Percentiles rank a stretch among this genome's conserved stretches.
Evolutionary conservation across 2,888 invertebrate genomes (phyloP).

Genomic region (Agyllia agylla): DNA sequence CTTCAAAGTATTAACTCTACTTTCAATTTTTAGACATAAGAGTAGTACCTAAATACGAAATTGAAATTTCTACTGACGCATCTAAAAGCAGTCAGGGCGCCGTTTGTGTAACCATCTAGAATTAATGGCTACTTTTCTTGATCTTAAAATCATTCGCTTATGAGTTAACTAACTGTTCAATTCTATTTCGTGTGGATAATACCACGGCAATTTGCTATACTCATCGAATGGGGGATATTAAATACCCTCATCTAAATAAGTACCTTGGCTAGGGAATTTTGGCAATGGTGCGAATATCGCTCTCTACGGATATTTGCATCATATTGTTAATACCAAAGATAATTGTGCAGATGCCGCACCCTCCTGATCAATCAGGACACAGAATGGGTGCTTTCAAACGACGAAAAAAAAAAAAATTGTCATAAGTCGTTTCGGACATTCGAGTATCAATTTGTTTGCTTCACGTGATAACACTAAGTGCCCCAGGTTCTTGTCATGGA

Average conservation of each 20-base stretch:
- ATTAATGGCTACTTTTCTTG: background rate
- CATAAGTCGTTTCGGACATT: background rate
- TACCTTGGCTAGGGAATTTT: background rate
- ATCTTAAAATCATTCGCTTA: background rate
- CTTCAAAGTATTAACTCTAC: background rate
- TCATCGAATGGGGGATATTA: background rate
- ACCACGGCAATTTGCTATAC: background rate
- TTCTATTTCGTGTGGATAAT: background rate
- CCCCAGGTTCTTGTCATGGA: background rate
- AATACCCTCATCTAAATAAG: background rate
- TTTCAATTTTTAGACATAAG: background rate
- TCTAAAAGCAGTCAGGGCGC: background rate
- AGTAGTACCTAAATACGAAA: too few species aligned
- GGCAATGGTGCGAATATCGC: background rate
- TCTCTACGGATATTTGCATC: background rate
- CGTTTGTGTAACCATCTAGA: background rate
- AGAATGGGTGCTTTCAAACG: background rate
- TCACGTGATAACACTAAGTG: background rate
- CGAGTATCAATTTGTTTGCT: background rate
- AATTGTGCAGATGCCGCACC: background rate
- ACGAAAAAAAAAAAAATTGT: background rate
- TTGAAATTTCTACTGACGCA: background rate
- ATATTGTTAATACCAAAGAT: background rate
- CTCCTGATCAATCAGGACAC: background rate
- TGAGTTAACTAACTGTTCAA: background rate